Conservation (phyloP, 2,113 vertebrate genomes). For the Salminus brasiliensis region DNA sequence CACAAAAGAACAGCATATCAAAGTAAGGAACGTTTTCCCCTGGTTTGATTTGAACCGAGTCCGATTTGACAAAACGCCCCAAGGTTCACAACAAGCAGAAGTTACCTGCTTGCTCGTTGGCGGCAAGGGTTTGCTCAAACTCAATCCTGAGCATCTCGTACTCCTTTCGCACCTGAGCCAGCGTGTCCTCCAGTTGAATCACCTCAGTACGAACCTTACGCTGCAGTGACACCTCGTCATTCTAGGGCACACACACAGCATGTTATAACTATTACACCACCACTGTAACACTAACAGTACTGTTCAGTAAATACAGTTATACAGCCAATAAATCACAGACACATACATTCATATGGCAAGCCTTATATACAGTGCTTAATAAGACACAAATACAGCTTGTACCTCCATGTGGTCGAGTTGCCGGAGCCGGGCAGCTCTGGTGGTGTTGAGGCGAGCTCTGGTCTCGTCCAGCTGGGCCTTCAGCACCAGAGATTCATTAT, state of each 20-base stretch:
- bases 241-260: conserved; percentile 69
- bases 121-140: conserved; percentile 96
- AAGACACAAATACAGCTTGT: not conserved
- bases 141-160: conserved; percentile 98
- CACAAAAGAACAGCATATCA: not conserved
- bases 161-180: conserved; percentile 96
- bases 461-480: conserved; percentile 94
- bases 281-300: not conserved
- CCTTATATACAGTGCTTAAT: not conserved
- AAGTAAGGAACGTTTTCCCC: too few relatives aligned
- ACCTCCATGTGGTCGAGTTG: conserved; percentile 97
- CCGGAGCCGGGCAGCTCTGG: conserved; percentile 87
- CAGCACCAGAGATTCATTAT: conserved; percentile 93
- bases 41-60: too few relatives aligned
- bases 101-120: conserved; percentile 97
- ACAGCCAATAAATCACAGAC: too few relatives aligned
- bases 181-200: conserved; percentile 95
- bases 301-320: not conserved
- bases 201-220: conserved; percentile 96
- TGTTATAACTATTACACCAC: not conserved
- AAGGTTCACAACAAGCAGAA: too few relatives aligned
- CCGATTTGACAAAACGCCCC: too few relatives aligned
- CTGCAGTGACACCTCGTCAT: conserved; percentile 93
- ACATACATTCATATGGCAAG: not conserved
- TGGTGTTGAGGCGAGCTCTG: conserved; percentile 89